Conservation (phyloP, 2,888 invertebrate genomes). For the Drosophila flavopinicola region DNA sequence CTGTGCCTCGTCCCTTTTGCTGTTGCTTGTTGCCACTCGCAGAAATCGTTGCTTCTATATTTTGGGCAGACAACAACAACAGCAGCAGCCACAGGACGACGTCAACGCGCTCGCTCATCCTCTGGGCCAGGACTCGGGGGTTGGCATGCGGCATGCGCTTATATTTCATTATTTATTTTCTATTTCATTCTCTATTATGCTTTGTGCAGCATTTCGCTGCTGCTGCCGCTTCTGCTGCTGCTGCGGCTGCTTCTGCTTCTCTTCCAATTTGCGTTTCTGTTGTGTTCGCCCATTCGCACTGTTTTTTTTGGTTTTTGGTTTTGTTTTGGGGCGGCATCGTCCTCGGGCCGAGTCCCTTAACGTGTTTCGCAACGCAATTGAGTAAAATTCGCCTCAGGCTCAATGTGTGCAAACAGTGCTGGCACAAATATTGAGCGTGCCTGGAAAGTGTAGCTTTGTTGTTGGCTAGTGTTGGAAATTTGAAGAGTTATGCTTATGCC, state of each 20-base stretch:
- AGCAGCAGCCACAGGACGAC: slow-evolving; percentile 20
- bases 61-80: slow-evolving; percentile 61
- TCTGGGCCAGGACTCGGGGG: slow-evolving; percentile 40
- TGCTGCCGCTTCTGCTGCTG: slow-evolving; percentile 17
- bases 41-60: slow-evolving; percentile 65
- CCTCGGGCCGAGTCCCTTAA: slow-evolving; percentile 10
- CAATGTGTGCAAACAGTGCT: slow-evolving; percentile 20
- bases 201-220: slow-evolving; percentile 47
- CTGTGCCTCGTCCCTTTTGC: not conserved
- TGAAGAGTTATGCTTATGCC: no score
- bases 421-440: slow-evolving; percentile 21
- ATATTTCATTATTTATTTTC: slow-evolving; percentile 76
- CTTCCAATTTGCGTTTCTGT: slow-evolving; percentile 49
- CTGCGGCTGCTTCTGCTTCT: slow-evolving; percentile 17
- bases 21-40: slow-evolving; percentile 59
- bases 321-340: slow-evolving; percentile 22
- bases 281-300: slow-evolving; percentile 63
- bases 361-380: slow-evolving; percentile 10
- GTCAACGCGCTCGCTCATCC: slow-evolving; percentile 37
- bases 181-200: slow-evolving; percentile 73
- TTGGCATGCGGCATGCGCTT: slow-evolving; percentile 62
- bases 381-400: slow-evolving; percentile 17
- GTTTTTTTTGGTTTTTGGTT: slow-evolving; percentile 11
- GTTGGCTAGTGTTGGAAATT: no score
- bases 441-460: not conserved